Evolutionary conservation across 2,888 invertebrate species (phyloP).

Genomic region (Euproctis similis): DNA sequence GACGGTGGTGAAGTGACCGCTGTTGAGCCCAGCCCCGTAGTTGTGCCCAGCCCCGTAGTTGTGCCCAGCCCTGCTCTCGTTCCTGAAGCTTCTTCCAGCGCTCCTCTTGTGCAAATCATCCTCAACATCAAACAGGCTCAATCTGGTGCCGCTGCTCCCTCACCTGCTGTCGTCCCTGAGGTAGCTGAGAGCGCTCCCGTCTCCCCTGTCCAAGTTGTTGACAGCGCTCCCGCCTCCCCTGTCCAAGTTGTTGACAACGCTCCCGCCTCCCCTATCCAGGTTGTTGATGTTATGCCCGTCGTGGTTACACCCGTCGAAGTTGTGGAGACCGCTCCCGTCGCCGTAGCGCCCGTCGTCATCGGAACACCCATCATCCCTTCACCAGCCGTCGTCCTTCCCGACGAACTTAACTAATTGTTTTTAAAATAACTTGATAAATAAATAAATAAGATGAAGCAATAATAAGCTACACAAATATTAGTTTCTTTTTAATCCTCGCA

Average conservation of each 20-base stretch:
- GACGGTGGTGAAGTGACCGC: conserved; percentile 9
- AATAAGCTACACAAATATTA: too few species aligned
- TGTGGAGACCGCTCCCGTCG: conserved; percentile 21
- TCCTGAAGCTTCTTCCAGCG: conserved; percentile 14
- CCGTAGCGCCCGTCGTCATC: conserved; percentile 17
- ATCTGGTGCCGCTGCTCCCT: conserved; percentile 7
- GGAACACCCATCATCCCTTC: conserved; percentile 18
- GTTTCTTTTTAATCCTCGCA: too few species aligned
- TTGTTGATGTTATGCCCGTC: conserved; percentile 3
- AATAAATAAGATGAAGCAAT: too few species aligned
- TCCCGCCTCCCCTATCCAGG: conserved; percentile 7
- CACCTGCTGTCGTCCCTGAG: conserved; percentile 4
- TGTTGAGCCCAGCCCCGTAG: conserved; percentile 7
- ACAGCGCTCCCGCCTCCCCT: conserved; percentile 7
- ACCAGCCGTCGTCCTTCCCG: conserved; percentile 29
- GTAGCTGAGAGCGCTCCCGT: too few species aligned
- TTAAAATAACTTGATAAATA: not conserved
- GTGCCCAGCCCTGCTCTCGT: not conserved
- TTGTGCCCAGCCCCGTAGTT: conserved; percentile 3
- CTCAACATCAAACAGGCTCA: conserved; percentile 24
- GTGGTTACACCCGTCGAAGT: conserved; percentile 16
- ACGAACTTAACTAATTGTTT: conserved; percentile 32
- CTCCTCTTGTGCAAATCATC: conserved; percentile 30
- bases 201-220: conserved; percentile 2
- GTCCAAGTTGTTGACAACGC: conserved; percentile 9